Base-by-base conservation (phyloP, 2,113 vertebrate genomes). In the Bombycilla garrulus region DNA sequence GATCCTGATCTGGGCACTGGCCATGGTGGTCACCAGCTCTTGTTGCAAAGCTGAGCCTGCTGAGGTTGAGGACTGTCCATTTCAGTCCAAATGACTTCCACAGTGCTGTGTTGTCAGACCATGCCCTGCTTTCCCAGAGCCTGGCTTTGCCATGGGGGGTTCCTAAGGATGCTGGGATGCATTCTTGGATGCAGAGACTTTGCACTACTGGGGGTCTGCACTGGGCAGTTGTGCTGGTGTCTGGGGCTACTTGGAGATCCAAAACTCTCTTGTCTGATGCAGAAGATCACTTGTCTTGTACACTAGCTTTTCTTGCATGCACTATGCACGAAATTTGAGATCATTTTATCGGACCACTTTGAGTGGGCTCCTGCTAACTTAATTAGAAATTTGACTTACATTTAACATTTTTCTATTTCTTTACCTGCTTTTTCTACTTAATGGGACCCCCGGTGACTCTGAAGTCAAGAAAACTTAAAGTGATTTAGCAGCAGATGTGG, bases 1-100 rank as follows among this genome's bases (percentile, higher is more conserved):
- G 13, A 18, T 24, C 8, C 1, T 5, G 10, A 6, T 5, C 44
- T 1, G 6, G 42, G 11, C 48, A 7, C 71, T 1, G 0, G 24
- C 45, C 69, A 7, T 0, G 1, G 15, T 17, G 72, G 33, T 35
- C 29, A 8, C 11, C 26, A 8, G 47, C 51, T 80, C 36, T 11
- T 28, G 15, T 2, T 35, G 60, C 50, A 56, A 5, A 33, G 47
- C 16, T 61, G 10, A 70, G 7, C 19, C 14, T 51, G 42, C 47
- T 33, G 65, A 53, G 23, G 38, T 10, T 25, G 45, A 26, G 45
- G 10, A 6, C 31, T 45, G 18, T 31, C 33, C 0, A 0, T 13
- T 50, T 22, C 72, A 56, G 22, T 70, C 35, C 33, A 36, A 5
- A 5, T 9, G 62, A 5, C 2, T 29, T 22, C 4, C 0, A 2